Evolutionary conservation across 2,113 vertebrate genomes (phyloP), one percentile per base, ranked within the genome.

Genomic region (Setophaga coronata): DNA sequence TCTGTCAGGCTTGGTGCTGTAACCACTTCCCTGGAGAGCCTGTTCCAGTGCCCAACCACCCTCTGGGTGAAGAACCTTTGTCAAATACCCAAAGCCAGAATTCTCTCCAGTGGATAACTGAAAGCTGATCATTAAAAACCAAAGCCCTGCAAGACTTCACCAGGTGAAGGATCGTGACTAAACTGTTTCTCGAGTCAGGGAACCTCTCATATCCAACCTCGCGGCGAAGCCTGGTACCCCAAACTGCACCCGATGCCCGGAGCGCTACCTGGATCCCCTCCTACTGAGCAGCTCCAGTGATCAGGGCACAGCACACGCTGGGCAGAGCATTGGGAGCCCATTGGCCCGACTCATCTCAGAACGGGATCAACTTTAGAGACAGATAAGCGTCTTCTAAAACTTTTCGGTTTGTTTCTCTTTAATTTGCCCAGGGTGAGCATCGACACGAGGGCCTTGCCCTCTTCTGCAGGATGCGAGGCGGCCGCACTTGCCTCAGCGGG

Each of bases 181-280:
- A 48, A 34, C 24, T 15, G 10, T 15, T 36, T 28, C 28, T 6
- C 2, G 2, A 61, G 21, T 5, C 17, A 2, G 28, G 17, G 12
- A 60, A 47, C 4, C 4, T 9, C 24, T 48, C 24, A 8, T 0
- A 4, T 12, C 5, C 12, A 4, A 42, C 18, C 51, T 43, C 3
- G 2, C 20, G 11, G 72, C 26, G 11, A 29, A 67, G 12, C 24
- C 25, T 48, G 33, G 42, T 9, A 26, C 21, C 38, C 18, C 71
- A 15, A 11, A 1, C 29, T 0, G 1, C 48, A 29, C 23, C 18
- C 5, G 1, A 6, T 36, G 47, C 25, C 47, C 43, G 8, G 9
- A 12, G 57, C 26, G 3, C 18, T 12, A 19, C 33, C 33, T 13
- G 21, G 1, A 40, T 9, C 51, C 18, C 50, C 34, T 11, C 6